Evolutionary conservation across 2,888 invertebrate genomes (phyloP), one percentile per base, ranked within the genome.

Genomic region (Cylloceria caligata): DNA sequence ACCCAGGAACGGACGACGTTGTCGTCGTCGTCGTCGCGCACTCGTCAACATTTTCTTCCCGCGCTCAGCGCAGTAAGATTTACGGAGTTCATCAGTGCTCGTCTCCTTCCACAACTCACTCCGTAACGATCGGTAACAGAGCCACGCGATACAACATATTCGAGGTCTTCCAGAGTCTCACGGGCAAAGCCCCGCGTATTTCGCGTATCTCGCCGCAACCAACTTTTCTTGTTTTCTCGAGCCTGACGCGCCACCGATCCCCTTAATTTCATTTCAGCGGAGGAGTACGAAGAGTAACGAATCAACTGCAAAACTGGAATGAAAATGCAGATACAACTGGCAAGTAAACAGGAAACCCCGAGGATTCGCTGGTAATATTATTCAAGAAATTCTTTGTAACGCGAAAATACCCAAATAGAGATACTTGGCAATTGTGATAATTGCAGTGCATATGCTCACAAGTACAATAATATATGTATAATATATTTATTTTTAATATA

Each of bases 211-310:
- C 62, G 81, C 85, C 67, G 71, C 62, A 80, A 78, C 57, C 42
- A 81, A 89, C 88, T 91, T 91, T 91, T 90, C 89, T 90, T 91
- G 90, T 91, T 91, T 90, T 87, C 87, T 81, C 77, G 86, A 76
- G 83, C 62, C 81, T 87, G 85, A 91, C 90, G 91, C 89, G 90
- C 90, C 90, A 90, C 74, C 69, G 74, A 91, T 92, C 90, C 91
- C 91, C 90, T 91, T 91, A 91, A 92, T 91, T 91, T 90, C 89
- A 86, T 87, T 86, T 81, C 76, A 83, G 83, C 83, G 55, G 9
- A 13, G 7, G 34, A 47, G 27, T 36, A 45, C 34, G 30, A 30
- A 39, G 60, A 49, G 68, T 30, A 76, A 52, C 68, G 72, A 11
- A 34, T 71, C 52, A 49, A 21, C 49, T 21, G 76, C 34, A 55